Evolutionary conservation across 2,113 vertebrate species (phyloP).

Genomic region (Jacana jacana): DNA sequence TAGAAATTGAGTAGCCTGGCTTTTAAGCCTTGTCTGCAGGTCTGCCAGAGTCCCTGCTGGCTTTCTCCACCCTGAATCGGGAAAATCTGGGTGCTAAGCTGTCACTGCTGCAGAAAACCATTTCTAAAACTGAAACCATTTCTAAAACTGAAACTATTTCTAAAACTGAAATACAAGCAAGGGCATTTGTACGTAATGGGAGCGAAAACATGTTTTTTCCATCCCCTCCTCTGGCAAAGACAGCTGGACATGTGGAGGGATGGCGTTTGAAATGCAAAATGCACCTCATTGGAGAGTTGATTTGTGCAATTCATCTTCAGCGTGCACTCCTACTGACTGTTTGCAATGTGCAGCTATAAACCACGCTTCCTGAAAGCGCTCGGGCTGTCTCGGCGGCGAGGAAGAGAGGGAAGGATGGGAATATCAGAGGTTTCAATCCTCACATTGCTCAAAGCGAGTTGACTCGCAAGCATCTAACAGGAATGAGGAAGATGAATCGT

Average conservation of each 20-base stretch:
- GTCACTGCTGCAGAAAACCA: too few species aligned
- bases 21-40: background rate
- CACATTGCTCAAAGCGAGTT: constrained; percentile 42
- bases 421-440: background rate
- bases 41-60: background rate
- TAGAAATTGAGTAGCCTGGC: background rate
- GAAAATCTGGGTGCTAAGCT: background rate
- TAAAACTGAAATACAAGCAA: background rate
- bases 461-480: constrained; percentile 50
- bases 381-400: background rate
- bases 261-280: constrained; percentile 40
- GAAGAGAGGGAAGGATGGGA: background rate
- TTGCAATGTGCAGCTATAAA: background rate
- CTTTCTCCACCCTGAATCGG: background rate
- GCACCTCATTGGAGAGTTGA: constrained; percentile 1
- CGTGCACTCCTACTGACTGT: background rate
- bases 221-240: background rate
- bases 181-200: background rate
- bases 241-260: constrained; percentile 23
- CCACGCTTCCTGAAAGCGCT: background rate
- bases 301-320: background rate
- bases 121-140: background rate
- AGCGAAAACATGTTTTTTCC: background rate
- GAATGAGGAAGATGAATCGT: constrained; percentile 42
- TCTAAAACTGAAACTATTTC: background rate